Evolutionary conservation across 2,113 vertebrate species (phyloP), one percentile per base, ranked within the genome.

Genomic region (Nestor notabilis): DNA sequence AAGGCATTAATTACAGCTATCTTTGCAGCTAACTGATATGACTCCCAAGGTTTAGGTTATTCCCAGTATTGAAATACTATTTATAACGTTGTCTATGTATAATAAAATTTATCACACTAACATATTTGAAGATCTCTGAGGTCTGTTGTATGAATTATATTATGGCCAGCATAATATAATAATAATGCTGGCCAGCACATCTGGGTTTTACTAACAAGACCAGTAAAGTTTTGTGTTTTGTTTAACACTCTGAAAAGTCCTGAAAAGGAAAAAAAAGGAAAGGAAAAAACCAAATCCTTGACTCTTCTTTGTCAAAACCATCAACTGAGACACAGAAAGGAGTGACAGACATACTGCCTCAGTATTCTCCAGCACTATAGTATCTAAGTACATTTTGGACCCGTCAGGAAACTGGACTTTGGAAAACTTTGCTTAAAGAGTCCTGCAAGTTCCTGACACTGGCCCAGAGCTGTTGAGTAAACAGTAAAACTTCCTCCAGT

Each of bases 241-340:
- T 55, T 69, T 82, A 83, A 69, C 33, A 7, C 7, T 15, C 27
- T 33, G 39, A 77, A 60, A 80, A 6, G 18, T 79, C 56, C 52
- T 44, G 17, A 10, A 27, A 39, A 64, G 17, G 2, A 17, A 27
- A 29, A 29, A 1, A 16, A 35, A n/a, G 7, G 1, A 13, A 23
- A 39, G 11, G 1, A 10, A 43, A 37, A 15, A 16, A 21, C 33
- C 17, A 35, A 43, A 29, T 46, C 4, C 3, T 41, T 12, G 8
- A 23, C 17, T 58, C 21, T 65, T 11, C 28, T 70, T 66, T 13
- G 41, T 41, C 37, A 84, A 64, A 84, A 50, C 27, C 8, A 28
- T 12, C 13, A 63, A 0, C 11, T 7, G 21, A 86, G 44, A 23
- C 0, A 0, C 23, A 58, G 50, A 21, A 74, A 88, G 28, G 14